Conservation (phyloP, 2,797 vertebrate species). For the Helostoma temminkii region DNA sequence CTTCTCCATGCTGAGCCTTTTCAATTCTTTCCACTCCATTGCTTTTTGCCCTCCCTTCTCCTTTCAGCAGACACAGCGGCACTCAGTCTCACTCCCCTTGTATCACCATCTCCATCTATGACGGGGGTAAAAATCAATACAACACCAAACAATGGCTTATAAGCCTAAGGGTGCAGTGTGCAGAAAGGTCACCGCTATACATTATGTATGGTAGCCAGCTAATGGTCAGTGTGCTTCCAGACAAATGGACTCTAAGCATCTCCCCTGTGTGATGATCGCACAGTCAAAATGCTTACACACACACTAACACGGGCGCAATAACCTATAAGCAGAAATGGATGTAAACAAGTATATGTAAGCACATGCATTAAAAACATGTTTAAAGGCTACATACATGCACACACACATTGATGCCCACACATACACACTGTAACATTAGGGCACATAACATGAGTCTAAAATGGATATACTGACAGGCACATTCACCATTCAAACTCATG, state of each 20-base stretch:
- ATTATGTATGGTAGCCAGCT: conserved; percentile 82
- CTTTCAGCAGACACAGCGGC: conserved; percentile 69
- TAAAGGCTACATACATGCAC: not conserved
- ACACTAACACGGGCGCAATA: conserved; percentile 12
- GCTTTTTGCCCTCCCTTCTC: conserved; percentile 61
- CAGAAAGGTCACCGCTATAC: conserved; percentile 83
- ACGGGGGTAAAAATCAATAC: conserved; percentile 80
- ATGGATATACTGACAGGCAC: not conserved
- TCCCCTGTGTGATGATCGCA: conserved; percentile 65
- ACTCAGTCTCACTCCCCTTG: conserved; percentile 71
- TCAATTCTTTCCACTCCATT: conserved; percentile 80
- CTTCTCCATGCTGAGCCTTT: conserved; percentile 67
- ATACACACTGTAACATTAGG: not conserved
- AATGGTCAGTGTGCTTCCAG: conserved; percentile 80
- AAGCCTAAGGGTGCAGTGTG: conserved; percentile 78
- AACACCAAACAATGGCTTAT: conserved; percentile 83
- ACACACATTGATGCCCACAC: not conserved
- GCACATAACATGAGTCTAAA: not conserved
- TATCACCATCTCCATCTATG: conserved; percentile 79
- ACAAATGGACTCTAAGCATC: conserved; percentile 80
- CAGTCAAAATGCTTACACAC: conserved; percentile 42
- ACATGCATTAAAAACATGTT: conserved; percentile 4
- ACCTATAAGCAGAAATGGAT: conserved; percentile 35
- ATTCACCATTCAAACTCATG: not conserved
- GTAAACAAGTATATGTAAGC: conserved; percentile 44